Conservation (phyloP, 2,888 invertebrate species). For the Noctua janthe region DNA sequence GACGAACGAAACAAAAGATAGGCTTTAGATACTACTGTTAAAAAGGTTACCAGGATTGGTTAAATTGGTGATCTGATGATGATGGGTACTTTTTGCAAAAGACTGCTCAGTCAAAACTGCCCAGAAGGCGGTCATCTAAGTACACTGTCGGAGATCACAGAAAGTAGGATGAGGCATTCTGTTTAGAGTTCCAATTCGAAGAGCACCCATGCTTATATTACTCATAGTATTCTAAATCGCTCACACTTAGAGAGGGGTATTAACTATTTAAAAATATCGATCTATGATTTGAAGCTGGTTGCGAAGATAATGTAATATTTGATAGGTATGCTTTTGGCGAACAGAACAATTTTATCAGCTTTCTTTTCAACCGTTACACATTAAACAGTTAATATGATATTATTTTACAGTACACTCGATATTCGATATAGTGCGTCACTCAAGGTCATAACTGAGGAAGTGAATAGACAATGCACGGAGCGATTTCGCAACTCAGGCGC, state of each 20-base stretch:
- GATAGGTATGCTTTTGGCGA: neutral
- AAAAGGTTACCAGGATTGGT: neutral
- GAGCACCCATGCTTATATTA: neutral
- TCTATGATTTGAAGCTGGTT: neutral
- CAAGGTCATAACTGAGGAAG: conserved; percentile 63
- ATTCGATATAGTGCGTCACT: conserved; percentile 60
- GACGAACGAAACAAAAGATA: neutral
- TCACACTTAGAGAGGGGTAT: neutral
- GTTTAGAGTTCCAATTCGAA: neutral
- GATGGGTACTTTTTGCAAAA: neutral
- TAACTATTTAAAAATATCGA: neutral
- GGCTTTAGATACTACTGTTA: neutral
- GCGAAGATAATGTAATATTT: neutral
- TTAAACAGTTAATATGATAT: conserved; percentile 36
- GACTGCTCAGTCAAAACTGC: neutral
- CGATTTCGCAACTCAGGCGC: conserved; percentile 77
- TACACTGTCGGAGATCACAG: neutral
- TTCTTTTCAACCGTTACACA: conserved; percentile 6
- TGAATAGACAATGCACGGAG: conserved; percentile 64
- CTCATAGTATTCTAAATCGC: neutral
- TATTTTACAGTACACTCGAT: conserved; percentile 39
- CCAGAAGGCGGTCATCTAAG: neutral
- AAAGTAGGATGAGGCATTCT: neutral
- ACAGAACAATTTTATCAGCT: neutral
- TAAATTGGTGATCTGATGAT: neutral